Evolutionary conservation across 1,140 invertebrate species (phyloP), one percentile per base, ranked within the genome.

Genomic region (Charaxes varanes): DNA sequence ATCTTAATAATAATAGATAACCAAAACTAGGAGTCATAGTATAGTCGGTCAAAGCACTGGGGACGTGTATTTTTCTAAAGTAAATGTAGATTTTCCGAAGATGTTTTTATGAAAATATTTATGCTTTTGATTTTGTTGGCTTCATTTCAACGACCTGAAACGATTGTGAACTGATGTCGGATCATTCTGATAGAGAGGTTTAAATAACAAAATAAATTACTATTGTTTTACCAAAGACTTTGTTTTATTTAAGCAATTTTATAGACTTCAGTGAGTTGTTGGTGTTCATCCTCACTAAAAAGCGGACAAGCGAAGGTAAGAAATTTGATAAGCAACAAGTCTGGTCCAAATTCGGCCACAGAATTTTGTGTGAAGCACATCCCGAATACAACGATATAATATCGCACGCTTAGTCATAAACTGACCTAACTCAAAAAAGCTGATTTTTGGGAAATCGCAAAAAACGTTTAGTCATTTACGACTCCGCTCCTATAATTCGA

Each of bases 51-150:
- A 80, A 80, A 70, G 66, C 76, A 80, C 76, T 76, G 53, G 64
- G 68, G 70, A 80, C 76, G 76, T 80, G 76, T 80, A 80, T 80
- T 80, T 80, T 80, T 80, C 64, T 77, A 76, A 59, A 65, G 56
- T 62, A 65, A 62, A 57, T 24, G 53, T 72, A 76, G 71, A 62
- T 60, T 66, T 65, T 73, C 48, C 34, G 35, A 38, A 12, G 22
- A 45, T 6, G 33, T 38, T 46, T 46, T 40, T 34, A 32, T 46
- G 30, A 28, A 38, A 33, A 32, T 35, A 35, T 34, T 64, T 48
- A 57, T 59, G 72, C 72, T 73, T 73, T 32, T 51, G 21, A 33
- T 62, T 66, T 40, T 43, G 41, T 69, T 71, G 59, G 62, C 53
- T 67, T 58, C 54, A 45, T 70, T 66, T 51, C 26, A 24, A 45